Conservation (phyloP, 2,888 invertebrate species). For the Eurytoma californica region DNA sequence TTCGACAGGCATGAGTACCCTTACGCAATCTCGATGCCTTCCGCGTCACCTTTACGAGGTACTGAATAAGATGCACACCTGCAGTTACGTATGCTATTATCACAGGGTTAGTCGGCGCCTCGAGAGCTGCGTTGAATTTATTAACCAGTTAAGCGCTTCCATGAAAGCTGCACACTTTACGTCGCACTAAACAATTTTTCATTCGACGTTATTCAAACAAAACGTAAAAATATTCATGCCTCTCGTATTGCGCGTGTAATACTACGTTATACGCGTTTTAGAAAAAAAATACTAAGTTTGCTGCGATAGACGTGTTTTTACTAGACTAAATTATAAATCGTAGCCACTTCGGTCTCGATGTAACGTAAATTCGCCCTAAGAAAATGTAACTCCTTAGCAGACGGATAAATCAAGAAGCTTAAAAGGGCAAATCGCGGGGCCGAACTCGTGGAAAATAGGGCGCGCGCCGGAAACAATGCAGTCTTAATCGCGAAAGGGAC, state of each 20-base stretch:
- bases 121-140: constrained; percentile 8
- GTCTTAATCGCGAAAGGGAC: constrained; percentile 7
- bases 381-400: no score
- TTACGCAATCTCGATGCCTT: constrained; percentile 34
- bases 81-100: constrained; percentile 14
- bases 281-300: no score
- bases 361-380: not conserved
- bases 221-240: not conserved
- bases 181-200: not conserved
- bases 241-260: no score
- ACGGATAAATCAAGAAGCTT: not conserved
- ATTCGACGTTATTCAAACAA: not conserved
- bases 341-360: not conserved
- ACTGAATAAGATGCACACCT: constrained; percentile 34
- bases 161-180: no score
- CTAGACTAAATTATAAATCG: no score
- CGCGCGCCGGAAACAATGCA: constrained; percentile 20
- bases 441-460: constrained; percentile 20
- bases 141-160: constrained; percentile 17
- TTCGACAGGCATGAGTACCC: constrained; percentile 2
- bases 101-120: no score
- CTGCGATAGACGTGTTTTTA: no score
- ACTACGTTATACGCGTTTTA: no score
- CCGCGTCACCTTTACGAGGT: constrained; percentile 32
- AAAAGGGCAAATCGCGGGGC: not conserved